Base-by-base conservation (phyloP, 2,113 vertebrate genomes). In the Neodon shergylaensis region DNA sequence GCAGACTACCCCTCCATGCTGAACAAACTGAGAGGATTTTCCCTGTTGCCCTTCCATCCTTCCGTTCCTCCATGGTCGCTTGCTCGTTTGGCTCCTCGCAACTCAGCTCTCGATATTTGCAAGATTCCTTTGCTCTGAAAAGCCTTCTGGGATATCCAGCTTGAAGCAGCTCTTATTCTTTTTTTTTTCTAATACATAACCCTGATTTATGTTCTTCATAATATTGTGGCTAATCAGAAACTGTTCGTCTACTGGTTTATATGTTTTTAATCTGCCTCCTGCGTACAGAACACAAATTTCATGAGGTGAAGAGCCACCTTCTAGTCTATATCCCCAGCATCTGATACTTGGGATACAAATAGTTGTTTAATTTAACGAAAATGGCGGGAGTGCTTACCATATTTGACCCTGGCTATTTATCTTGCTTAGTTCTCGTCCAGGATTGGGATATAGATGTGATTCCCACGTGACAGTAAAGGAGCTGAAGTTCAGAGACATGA, bases 381-480 rank as follows among this genome's bases (percentile, higher is more conserved):
- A 44, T 13, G 9, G 63, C 76, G 4, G 21, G 36, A 16, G 1
- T 61, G 19, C 39, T 88, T 79, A 65, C 70, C 58, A 19, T n/a
- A 22, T 54, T 94, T 28, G n/a, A 47, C 1, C 31, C 16, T 73
- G 26, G 49, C 63, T 70, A 79, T 36, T 17, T 66, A 90, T 74
- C 42, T 87, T 95, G 54, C 68, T 90, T 94, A 87, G 82, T 91
- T 28, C 39, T 88, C 82, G 66, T 39, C 28, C 52, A 17, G 39
- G 83, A n/a, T 26, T 76, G 7, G 47, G 42, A 33, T 84, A 61
- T n/a, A 77, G 28, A 72, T 88, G 24, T 6, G 65, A 72, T n/a
- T n/a, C 47, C 63, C 5, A 72, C 17, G 79, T 92, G 61, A 95
- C 36, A 93, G 82, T 92, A n/a, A 77, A 91, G 82, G 31, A 94